Conservation (phyloP, 2,113 vertebrate genomes). For the Erpornis zantholeuca region DNA sequence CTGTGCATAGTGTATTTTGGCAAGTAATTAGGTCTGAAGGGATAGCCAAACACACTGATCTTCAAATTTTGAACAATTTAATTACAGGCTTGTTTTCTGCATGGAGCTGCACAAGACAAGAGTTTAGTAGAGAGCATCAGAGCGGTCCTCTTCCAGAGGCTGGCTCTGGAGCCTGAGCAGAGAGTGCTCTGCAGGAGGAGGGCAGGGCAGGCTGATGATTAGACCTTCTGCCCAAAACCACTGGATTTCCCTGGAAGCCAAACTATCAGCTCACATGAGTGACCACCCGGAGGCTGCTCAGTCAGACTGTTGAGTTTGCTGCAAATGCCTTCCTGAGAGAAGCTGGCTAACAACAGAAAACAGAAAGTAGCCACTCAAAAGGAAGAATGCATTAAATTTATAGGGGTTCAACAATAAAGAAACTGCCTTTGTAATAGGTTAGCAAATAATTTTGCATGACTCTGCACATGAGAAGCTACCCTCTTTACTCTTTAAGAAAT, state of each 20-base stretch:
- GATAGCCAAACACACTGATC: slow-evolving; percentile 54
- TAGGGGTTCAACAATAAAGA: not conserved
- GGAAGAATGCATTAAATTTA: not conserved
- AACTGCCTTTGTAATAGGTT: not conserved
- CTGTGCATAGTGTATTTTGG: slow-evolving; percentile 32
- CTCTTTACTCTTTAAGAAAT: not conserved
- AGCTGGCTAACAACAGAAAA: not conserved
- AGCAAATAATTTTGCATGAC: not conserved
- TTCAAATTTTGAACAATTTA: slow-evolving; percentile 60
- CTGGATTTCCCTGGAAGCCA: not conserved
- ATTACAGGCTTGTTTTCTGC: slow-evolving; percentile 51
- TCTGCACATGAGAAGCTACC: not conserved
- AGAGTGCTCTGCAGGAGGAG: not conserved
- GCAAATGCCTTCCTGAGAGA: not conserved
- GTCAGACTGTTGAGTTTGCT: not conserved
- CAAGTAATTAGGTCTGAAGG: slow-evolving; percentile 60
- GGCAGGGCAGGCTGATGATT: not conserved
- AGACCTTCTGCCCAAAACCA: not conserved
- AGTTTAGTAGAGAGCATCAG: not conserved
- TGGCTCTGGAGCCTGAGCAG: not conserved
- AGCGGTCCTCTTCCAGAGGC: not conserved
- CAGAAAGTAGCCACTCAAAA: not conserved
- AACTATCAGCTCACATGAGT: not conserved
- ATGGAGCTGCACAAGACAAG: not conserved
- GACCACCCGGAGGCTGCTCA: not conserved